A percentile compares a stretch with the other conserved stretches of the same genome.
phyloP scores from a whole-genome alignment of 2,113 vertebrate genomes.

The Eulacestoma nigropectus region DNA sequence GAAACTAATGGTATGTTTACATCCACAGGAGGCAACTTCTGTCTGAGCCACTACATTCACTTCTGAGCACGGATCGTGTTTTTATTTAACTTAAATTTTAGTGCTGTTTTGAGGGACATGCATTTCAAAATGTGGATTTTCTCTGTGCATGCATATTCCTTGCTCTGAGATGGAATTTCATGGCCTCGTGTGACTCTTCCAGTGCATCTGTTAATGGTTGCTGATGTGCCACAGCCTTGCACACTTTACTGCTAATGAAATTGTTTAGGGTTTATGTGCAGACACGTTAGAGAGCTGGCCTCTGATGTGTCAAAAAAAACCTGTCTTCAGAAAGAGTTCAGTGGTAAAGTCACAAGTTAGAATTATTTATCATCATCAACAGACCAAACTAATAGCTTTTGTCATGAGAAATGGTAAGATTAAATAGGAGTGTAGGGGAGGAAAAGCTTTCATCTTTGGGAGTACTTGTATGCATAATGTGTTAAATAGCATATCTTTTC shows the following conservation, averaged over 20 bases:
- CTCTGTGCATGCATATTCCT: background rate
- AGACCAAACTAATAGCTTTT: background rate
- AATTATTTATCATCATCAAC: background rate
- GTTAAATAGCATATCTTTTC: background rate
- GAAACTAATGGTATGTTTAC: background rate
- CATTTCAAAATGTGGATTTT: background rate
- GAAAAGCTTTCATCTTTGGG: background rate
- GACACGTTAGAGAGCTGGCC: background rate
- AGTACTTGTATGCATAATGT: rapidly evolving
- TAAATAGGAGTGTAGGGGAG: background rate
- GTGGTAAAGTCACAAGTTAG: background rate
- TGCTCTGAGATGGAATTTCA: background rate
- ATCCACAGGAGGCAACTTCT: background rate
- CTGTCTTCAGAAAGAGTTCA: background rate
- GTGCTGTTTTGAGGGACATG: background rate
- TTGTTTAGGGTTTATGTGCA: background rate
- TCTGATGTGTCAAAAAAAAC: background rate
- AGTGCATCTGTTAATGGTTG: background rate
- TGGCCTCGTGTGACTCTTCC: background rate
- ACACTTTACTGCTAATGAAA: background rate
- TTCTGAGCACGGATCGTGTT: background rate
- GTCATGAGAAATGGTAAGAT: background rate
- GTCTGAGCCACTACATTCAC: background rate
- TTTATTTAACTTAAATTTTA: background rate
- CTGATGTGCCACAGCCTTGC: background rate